Conservation (phyloP, 2,113 vertebrate genomes). For the Copsychus sechellarum region DNA sequence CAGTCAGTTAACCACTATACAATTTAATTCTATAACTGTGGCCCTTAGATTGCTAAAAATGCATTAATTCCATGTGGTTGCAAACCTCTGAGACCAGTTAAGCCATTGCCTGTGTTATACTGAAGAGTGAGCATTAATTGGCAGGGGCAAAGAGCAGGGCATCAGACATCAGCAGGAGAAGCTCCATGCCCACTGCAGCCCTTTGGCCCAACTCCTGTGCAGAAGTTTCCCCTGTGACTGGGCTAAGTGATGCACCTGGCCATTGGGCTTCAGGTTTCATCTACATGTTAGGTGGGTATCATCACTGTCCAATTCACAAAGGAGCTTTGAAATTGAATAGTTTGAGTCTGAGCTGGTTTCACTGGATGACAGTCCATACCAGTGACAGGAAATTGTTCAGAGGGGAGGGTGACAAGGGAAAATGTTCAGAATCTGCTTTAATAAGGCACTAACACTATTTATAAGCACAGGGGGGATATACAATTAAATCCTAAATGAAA, state of each 20-base stretch:
- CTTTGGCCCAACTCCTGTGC: background rate
- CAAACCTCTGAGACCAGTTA: conserved; percentile 7
- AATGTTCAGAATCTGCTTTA: background rate
- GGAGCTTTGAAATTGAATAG: background rate
- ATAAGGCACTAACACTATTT: conserved; percentile 9
- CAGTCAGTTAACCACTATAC: background rate
- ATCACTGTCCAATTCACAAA: background rate
- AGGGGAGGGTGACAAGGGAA: background rate
- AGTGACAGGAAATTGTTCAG: background rate
- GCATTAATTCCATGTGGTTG: background rate
- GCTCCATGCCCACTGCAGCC: too few relatives aligned
- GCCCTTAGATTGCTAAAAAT: background rate
- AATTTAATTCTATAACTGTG: background rate
- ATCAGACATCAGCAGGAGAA: background rate
- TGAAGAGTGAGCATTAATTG: background rate
- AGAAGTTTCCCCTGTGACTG: background rate
- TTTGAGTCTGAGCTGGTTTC: background rate
- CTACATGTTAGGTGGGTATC: background rate
- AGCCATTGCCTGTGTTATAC: background rate
- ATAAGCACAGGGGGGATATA: background rate
- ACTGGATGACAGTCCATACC: background rate
- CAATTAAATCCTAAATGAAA: conserved; percentile 20
- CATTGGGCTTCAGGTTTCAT: background rate
- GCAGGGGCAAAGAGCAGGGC: background rate
- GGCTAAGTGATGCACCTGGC: background rate